phyloP scores from a whole-genome alignment of 2,888 invertebrate species.

The Tanaodytes sp. region DNA sequence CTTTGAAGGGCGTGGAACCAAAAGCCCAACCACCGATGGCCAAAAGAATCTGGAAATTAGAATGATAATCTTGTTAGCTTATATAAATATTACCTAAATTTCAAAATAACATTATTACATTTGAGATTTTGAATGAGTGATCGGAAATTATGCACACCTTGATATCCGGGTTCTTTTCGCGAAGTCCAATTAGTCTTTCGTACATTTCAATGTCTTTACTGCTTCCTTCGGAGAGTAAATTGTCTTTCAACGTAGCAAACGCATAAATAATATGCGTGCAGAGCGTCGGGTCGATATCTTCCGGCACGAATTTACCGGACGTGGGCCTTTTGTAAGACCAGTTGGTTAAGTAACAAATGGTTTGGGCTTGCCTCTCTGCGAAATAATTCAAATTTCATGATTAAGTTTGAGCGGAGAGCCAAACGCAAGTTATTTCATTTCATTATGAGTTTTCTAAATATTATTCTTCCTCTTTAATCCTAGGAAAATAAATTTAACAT shows the following conservation, averaged over 20 bases:
- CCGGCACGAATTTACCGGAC: constrained; percentile 89
- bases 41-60: constrained; percentile 78
- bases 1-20: constrained; percentile 94
- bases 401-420: too few relatives aligned
- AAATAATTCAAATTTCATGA: not conserved
- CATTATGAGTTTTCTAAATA: too few relatives aligned
- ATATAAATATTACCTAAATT: constrained; percentile 3
- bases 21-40: constrained; percentile 98
- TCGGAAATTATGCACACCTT: too few relatives aligned
- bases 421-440: too few relatives aligned
- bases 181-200: constrained; percentile 86
- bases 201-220: constrained; percentile 91
- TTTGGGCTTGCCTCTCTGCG: constrained; percentile 86
- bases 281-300: constrained; percentile 88
- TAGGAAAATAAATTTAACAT: too few relatives aligned
- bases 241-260: constrained; percentile 91
- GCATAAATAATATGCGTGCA: constrained; percentile 97
- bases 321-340: constrained; percentile 96
- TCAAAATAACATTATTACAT: not conserved
- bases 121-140: too few relatives aligned
- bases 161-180: constrained; percentile 90
- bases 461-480: too few relatives aligned
- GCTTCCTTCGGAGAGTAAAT: constrained; percentile 84
- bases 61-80: constrained; percentile 3
- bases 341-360: constrained; percentile 95